Conservation (phyloP, 1,140 invertebrate species). For the Saccostrea cuccullata region DNA sequence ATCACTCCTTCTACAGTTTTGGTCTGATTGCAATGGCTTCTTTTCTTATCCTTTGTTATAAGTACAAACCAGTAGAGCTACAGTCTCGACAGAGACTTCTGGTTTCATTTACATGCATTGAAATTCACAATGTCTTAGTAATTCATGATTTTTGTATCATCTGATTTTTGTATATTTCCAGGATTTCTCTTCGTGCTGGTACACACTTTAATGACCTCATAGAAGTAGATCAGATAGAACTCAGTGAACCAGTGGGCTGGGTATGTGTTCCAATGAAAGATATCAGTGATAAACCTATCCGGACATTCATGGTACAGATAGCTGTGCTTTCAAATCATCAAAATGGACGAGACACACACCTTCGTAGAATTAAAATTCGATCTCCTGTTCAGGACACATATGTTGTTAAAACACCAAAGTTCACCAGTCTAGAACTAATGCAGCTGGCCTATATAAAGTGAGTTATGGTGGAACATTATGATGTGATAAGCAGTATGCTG, state of each 20-base stretch:
- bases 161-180: conserved; percentile 68
- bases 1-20: too few relatives aligned
- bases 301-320: conserved; percentile 96
- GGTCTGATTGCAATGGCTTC: too few relatives aligned
- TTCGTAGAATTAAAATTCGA: conserved; percentile 97
- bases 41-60: too few relatives aligned
- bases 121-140: too few relatives aligned
- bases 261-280: conserved; percentile 92
- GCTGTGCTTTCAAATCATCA: conserved; percentile 95
- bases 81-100: too few relatives aligned
- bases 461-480: neutral
- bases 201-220: conserved; percentile 99
- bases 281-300: conserved; percentile 90
- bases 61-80: too few relatives aligned
- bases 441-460: conserved; percentile 88
- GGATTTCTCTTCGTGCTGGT: conserved; percentile 95
- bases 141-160: neutral
- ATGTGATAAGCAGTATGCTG: too few relatives aligned
- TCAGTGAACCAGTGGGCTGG: conserved; percentile 97
- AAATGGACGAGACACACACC: conserved; percentile 98
- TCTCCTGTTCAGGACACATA: conserved; percentile 90
- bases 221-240: conserved; percentile 95
- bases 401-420: conserved; percentile 86
- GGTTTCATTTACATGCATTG: too few relatives aligned
- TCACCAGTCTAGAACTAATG: conserved; percentile 89